Percentiles rank a stretch among this genome's conserved stretches.
phyloP scores from a whole-genome alignment of 2,888 invertebrate genomes.

The Synanthedon myopaeformis region DNA sequence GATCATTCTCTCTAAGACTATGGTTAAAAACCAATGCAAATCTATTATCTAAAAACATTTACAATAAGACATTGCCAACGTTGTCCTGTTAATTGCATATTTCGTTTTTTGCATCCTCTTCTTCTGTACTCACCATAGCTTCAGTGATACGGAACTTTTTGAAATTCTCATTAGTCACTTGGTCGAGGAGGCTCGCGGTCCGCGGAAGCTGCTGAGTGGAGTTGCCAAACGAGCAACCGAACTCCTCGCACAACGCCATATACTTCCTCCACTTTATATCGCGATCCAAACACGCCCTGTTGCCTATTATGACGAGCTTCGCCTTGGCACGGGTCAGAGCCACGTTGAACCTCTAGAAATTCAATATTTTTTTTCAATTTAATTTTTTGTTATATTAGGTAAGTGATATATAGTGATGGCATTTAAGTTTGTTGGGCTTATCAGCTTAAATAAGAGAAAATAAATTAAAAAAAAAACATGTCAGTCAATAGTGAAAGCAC shows the following conservation, averaged over 20 bases:
- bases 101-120: constrained; percentile 4
- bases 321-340: constrained; percentile 79
- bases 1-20: too few species aligned
- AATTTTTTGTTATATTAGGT: background rate
- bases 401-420: too few species aligned
- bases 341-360: constrained; percentile 77
- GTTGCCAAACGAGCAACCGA: constrained; percentile 38
- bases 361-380: background rate
- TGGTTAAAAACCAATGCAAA: too few species aligned
- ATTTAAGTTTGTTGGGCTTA: too few species aligned
- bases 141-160: constrained; percentile 23
- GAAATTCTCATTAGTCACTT: constrained; percentile 22
- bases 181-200: constrained; percentile 18
- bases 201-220: constrained; percentile 31
- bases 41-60: too few species aligned
- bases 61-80: too few species aligned
- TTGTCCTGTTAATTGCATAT: too few species aligned
- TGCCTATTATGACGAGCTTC: constrained; percentile 73
- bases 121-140: constrained; percentile 11
- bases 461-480: too few species aligned
- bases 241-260: constrained; percentile 36
- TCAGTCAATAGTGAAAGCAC: too few species aligned
- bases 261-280: constrained; percentile 40
- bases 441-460: too few species aligned
- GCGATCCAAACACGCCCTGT: constrained; percentile 48